Evolutionary conservation across 2,888 invertebrate species (phyloP).

Genomic region (Caenorhabditis afra): DNA sequence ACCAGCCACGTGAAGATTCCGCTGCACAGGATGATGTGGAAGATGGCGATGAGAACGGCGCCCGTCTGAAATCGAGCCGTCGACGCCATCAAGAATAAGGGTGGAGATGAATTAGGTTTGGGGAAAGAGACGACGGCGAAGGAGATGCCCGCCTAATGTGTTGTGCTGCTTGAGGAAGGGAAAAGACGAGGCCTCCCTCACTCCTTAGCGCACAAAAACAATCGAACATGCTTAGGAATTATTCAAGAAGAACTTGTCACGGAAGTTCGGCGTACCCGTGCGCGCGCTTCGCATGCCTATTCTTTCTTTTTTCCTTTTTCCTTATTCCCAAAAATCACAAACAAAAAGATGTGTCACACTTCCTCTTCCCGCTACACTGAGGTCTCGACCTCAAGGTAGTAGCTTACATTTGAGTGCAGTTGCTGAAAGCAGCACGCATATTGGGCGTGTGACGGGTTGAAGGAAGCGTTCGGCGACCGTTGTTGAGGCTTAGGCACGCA

Average conservation of each 20-base stretch:
- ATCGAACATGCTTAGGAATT: slow-evolving; percentile 49
- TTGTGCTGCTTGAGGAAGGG: background rate
- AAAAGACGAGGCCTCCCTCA: background rate
- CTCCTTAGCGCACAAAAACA: slow-evolving; percentile 24
- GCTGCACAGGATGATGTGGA: slow-evolving; percentile 62
- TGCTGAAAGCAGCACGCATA: slow-evolving; percentile 71
- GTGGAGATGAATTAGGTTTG: background rate
- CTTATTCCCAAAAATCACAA: slow-evolving; percentile 5
- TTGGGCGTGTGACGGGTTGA: slow-evolving; percentile 69
- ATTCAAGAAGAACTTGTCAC: slow-evolving; percentile 42
- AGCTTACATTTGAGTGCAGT: slow-evolving; percentile 66
- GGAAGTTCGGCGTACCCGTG: slow-evolving; percentile 28
- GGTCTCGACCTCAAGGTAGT: background rate
- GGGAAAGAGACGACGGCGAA: background rate
- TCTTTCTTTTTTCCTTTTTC: background rate
- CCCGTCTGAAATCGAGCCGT: slow-evolving; percentile 63
- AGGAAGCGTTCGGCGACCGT: slow-evolving; percentile 58
- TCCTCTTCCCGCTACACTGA: slow-evolving; percentile 18
- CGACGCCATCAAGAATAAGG: slow-evolving; percentile 24
- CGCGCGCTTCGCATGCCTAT: slow-evolving; percentile 7
- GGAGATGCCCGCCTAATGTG: slow-evolving; percentile 12
- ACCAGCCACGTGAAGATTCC: slow-evolving; percentile 61
- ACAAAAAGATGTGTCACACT: slow-evolving; percentile 20
- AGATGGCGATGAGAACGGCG: slow-evolving; percentile 61
- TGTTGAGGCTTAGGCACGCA: slow-evolving; percentile 62